Evolutionary conservation across 2,888 invertebrate genomes (phyloP).

Genomic region (Drosophila paranaensis): DNA sequence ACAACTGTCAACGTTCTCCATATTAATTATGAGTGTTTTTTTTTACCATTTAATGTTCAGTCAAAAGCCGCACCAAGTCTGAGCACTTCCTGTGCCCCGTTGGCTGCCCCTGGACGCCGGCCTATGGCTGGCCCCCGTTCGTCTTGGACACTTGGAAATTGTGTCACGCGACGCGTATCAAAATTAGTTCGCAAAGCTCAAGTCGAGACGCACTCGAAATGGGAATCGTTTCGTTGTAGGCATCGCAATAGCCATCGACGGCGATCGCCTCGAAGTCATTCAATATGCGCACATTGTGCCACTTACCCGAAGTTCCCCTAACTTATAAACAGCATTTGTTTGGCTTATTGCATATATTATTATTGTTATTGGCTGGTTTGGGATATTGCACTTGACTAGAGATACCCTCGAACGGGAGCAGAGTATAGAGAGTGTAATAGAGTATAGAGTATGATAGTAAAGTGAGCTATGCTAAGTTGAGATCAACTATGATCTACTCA

Average conservation of each 20-base stretch:
- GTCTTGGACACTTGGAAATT: conserved; percentile 50
- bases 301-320: conserved; percentile 38
- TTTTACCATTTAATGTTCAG: conserved; percentile 16
- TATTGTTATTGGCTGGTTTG: conserved; percentile 8
- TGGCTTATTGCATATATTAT: conserved; percentile 20
- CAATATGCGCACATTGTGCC: conserved; percentile 70
- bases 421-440: no score
- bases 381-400: conserved; percentile 33
- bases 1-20: conserved; percentile 71
- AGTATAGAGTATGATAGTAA: neutral
- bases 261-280: conserved; percentile 27
- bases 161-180: conserved; percentile 70
- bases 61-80: conserved; percentile 48
- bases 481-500: no score
- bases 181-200: conserved; percentile 48
- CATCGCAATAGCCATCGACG: conserved; percentile 15
- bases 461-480: neutral
- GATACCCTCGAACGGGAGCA: conserved; percentile 23
- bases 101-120: neutral
- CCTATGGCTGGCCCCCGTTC: neutral
- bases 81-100: conserved; percentile 61
- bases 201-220: conserved; percentile 34
- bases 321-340: conserved; percentile 19
- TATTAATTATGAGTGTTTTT: conserved; percentile 63
- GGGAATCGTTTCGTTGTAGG: conserved; percentile 18